Evolutionary conservation across 2,797 vertebrate genomes (phyloP).

Genomic region (Sebastes diaconus): DNA sequence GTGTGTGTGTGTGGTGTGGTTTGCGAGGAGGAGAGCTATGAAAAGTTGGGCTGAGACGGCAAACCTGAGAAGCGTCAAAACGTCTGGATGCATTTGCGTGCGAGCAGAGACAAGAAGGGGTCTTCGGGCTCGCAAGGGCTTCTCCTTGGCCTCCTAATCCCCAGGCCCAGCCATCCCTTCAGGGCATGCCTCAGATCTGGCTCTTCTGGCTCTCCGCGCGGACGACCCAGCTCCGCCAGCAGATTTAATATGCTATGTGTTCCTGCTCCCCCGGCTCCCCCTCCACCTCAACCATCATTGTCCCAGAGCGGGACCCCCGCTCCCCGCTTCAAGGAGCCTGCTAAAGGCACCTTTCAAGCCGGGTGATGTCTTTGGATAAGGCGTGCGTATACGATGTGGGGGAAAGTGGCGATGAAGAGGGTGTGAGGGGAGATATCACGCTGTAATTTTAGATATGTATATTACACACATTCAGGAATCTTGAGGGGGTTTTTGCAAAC

Average conservation of each 20-base stretch:
- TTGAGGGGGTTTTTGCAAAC: constrained; percentile 34
- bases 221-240: constrained; percentile 86
- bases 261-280: constrained; percentile 87
- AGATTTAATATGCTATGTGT: constrained; percentile 99
- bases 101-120: constrained; percentile 94
- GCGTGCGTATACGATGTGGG: constrained; percentile 1
- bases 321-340: constrained; percentile 90
- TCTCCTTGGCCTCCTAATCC: constrained; percentile 97
- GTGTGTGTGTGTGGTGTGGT: constrained; percentile 34
- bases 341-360: constrained; percentile 87
- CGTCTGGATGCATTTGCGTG: constrained; percentile 95
- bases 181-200: constrained; percentile 99
- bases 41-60: constrained; percentile 87
- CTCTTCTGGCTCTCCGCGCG: constrained; percentile 75
- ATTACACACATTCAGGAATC: constrained; percentile 49
- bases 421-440: constrained; percentile 46
- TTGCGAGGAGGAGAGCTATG: constrained; percentile 81
- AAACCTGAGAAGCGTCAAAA: constrained; percentile 92
- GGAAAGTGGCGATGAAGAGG: constrained; percentile 28
- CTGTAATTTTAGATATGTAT: constrained; percentile 72
- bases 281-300: constrained; percentile 90
- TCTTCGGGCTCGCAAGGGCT: constrained; percentile 89
- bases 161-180: constrained; percentile 98
- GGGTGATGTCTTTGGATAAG: constrained; percentile 81
- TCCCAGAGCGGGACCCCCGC: constrained; percentile 81